Percentiles rank a stretch among this genome's conserved stretches.
Conservation (phyloP, 2,113 vertebrate species). For the Pristiophorus japonicus region DNA sequence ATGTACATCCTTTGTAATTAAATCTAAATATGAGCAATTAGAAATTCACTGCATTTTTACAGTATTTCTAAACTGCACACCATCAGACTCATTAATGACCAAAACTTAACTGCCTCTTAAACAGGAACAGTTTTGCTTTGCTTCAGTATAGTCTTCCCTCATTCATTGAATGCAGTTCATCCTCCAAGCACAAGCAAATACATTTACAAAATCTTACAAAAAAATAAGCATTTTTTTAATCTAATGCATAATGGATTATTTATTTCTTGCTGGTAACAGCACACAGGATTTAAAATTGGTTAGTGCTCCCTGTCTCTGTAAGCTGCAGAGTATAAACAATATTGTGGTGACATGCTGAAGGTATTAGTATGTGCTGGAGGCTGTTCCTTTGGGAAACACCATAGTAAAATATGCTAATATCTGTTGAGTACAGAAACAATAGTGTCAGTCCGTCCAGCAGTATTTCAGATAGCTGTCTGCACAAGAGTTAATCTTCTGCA, state of each 20-base stretch:
- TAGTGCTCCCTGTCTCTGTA: not conserved
- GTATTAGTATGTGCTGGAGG: not conserved
- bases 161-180: not conserved
- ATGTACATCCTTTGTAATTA: not conserved
- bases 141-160: not conserved
- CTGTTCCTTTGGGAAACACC: not conserved
- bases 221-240: not conserved
- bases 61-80: not conserved
- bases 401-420: not conserved
- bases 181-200: not conserved
- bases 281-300: not conserved
- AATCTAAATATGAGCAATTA: not conserved
- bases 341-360: not conserved
- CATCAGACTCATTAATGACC: not conserved
- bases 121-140: not conserved
- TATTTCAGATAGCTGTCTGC: not conserved
- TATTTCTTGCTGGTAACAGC: not conserved
- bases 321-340: not conserved
- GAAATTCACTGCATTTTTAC: not conserved
- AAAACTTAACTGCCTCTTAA: not conserved
- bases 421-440: not conserved
- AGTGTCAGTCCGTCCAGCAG: not conserved
- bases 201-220: not conserved
- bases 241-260: not conserved
- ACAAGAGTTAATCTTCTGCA: not conserved